Evolutionary conservation across 2,797 vertebrate genomes (phyloP).

Genomic region (Artibeus lituratus): DNA sequence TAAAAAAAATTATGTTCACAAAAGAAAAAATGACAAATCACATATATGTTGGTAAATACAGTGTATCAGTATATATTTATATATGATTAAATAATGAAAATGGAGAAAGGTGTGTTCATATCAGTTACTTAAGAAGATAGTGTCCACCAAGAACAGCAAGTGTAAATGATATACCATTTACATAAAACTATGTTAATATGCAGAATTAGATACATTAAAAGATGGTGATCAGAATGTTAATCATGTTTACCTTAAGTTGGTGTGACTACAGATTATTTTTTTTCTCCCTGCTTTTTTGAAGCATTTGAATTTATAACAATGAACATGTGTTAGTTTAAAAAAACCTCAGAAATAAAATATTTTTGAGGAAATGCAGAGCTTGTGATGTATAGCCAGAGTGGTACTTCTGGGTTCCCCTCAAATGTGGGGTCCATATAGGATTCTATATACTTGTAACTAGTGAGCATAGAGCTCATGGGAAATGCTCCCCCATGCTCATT

Average conservation of each 20-base stretch:
- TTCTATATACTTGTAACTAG: neutral
- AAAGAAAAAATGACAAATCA: neutral
- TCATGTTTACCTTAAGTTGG: neutral
- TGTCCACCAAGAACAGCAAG: neutral
- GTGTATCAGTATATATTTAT: neutral
- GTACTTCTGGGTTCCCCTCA: neutral
- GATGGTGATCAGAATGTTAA: neutral
- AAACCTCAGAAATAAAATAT: neutral
- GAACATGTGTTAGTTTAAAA: neutral
- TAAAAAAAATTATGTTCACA: neutral
- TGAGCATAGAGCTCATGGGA: neutral
- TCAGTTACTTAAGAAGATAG: neutral
- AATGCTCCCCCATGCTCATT: neutral
- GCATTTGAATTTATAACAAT: conserved; percentile 23
- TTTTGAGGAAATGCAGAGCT: neutral
- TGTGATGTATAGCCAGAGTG: neutral
- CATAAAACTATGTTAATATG: neutral
- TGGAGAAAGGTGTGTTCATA: neutral
- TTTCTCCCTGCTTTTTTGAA: neutral
- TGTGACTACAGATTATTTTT: neutral
- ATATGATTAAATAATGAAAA: neutral
- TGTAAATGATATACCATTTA: neutral
- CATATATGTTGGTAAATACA: neutral
- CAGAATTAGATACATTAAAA: neutral
- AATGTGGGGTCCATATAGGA: neutral